Base-by-base conservation (phyloP, 2,113 vertebrate species). In the Actinemys pallida region DNA sequence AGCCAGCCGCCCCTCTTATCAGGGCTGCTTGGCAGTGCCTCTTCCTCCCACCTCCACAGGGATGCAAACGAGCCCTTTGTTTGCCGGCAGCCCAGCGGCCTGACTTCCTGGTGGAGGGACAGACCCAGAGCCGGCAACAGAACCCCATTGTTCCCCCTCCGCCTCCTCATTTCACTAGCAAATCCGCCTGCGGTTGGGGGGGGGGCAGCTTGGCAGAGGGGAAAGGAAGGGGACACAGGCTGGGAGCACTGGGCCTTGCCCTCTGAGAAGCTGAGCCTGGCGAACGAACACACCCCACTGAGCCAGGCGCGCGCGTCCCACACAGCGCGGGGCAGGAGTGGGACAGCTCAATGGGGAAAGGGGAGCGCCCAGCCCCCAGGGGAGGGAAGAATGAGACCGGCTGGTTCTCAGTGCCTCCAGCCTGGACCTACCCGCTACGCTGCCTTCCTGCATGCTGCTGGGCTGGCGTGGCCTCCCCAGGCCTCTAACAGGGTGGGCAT, bases 191-290 rank as follows among this genome's bases (percentile, higher is more conserved):
- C 20, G 2, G 65, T 19, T 2, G 7, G 19, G 10, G 5, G 10
- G 24, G 75, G 5, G 42, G 42, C 24, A 27, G 42, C 35, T n/a
- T 20, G 7, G 11, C 54, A 0, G 2, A 42, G 76, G 14, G 54
- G 0, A 1, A 3, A 2, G 29, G 29, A n/a, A n/a, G 20, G n/a
- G 35, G n/a, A 4, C 4, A 5, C 69, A 39, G 4, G 69, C n/a
- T n/a, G 69, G 69, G n/a, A 24, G n/a, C 19, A 20, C 20, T 9
- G 3, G 31, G 31, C 14, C 6, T 19, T 7, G 17, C 52, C 52
- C 52, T 17, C 52, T 53, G 52, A 53, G 6, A 7, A 53, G 19
- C 52, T 53, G 52, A 53, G 52, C 53, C 53, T 54, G 53, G 53
- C 53, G 1, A 9, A 54, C 8, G 20, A 16, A 54, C 3, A 2